phyloP scores from a whole-genome alignment of 2,113 vertebrate genomes.

The Felis chaus region DNA sequence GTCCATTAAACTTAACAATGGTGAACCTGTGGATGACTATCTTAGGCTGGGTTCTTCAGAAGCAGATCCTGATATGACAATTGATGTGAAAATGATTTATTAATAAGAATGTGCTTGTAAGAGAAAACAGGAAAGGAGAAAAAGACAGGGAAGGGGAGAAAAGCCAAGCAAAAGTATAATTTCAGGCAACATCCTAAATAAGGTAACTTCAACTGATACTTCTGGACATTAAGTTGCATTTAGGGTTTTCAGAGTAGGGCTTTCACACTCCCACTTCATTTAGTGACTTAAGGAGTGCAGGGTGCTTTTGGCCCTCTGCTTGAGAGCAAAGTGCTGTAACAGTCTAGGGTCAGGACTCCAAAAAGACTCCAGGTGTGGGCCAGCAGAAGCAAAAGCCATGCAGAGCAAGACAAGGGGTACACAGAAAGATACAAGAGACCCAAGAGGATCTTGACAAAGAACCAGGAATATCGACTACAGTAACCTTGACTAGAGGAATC shows the following conservation, averaged over 20 bases:
- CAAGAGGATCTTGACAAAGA: neutral
- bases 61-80: neutral
- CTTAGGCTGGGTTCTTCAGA: neutral
- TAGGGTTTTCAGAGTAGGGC: neutral
- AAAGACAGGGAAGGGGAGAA: neutral
- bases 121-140: neutral
- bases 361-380: neutral
- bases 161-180: neutral
- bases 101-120: neutral
- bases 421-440: neutral
- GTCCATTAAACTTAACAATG: neutral
- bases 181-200: neutral
- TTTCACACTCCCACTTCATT: too few relatives aligned
- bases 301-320: neutral
- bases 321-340: neutral
- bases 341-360: neutral
- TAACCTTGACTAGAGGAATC: neutral
- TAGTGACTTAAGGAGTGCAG: neutral
- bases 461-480: neutral
- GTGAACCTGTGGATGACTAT: neutral
- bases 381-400: neutral
- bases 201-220: neutral
- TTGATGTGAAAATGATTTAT: neutral
- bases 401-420: neutral
- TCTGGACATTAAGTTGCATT: neutral